Percentiles rank a stretch among this genome's conserved stretches.
phyloP scores from a whole-genome alignment of 2,888 invertebrate species.

The Torymus aiolomorphi region DNA sequence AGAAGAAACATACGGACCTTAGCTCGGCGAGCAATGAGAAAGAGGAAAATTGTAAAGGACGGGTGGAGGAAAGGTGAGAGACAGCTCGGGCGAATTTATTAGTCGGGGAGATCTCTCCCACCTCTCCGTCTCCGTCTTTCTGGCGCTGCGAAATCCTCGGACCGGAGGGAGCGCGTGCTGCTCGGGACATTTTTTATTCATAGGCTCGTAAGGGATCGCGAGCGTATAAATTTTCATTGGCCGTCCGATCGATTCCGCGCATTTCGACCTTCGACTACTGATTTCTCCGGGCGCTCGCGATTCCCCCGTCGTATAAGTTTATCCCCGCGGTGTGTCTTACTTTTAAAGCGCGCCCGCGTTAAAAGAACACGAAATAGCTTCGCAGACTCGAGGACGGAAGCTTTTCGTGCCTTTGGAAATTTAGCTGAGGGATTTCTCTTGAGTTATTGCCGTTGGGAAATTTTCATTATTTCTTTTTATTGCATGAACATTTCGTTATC shows the following conservation, averaged over 20 bases:
- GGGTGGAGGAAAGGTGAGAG: slow-evolving; percentile 49
- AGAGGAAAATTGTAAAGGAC: slow-evolving; percentile 45
- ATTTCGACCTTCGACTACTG: slow-evolving; percentile 40
- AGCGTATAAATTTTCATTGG: slow-evolving; percentile 57
- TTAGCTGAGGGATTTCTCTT: no score
- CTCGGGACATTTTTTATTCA: slow-evolving; percentile 56
- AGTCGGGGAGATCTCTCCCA: neutral
- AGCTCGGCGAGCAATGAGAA: no score
- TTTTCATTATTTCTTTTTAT: no score
- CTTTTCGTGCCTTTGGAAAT: no score
- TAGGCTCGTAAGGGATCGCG: slow-evolving; percentile 53
- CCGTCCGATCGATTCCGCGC: slow-evolving; percentile 49
- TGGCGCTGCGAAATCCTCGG: neutral
- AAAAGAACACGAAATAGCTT: no score
- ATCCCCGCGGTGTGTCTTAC: slow-evolving; percentile 30
- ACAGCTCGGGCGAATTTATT: slow-evolving; percentile 49
- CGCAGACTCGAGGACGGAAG: no score
- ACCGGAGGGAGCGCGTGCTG: neutral
- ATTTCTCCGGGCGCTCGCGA: slow-evolving; percentile 20
- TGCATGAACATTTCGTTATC: no score
- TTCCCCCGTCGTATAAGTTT: neutral
- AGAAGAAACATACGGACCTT: neutral
- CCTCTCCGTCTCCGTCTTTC: neutral
- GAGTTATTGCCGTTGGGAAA: no score
- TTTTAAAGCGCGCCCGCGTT: neutral